phyloP scores from a whole-genome alignment of 1,140 invertebrate genomes.

The Idris sp. region DNA sequence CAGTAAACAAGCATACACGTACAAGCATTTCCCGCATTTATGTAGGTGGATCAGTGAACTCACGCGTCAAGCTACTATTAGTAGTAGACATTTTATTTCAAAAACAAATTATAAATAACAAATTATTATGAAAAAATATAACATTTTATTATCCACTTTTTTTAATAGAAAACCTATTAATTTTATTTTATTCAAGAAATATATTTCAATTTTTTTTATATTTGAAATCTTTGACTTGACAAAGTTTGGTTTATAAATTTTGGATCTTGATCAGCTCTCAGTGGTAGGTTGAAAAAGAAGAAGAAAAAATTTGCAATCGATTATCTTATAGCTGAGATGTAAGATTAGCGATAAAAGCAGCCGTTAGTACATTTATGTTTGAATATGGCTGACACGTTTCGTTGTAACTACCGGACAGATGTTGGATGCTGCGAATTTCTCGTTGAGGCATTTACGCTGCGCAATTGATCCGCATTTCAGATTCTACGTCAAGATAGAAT shows the following conservation, averaged over 20 bases:
- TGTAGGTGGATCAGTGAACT: conserved; percentile 44
- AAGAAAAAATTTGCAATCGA: conserved; percentile 22
- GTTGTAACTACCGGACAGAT: conserved; percentile 51
- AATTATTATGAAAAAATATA: too few relatives aligned
- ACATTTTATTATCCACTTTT: too few relatives aligned
- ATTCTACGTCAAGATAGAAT: conserved; percentile 37
- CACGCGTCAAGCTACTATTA: too few relatives aligned
- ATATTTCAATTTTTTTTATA: too few relatives aligned
- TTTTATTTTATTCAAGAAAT: too few relatives aligned
- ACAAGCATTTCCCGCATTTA: conserved; percentile 32
- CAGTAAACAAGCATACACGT: conserved; percentile 48
- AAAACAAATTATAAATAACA: conserved; percentile 9
- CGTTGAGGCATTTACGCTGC: conserved; percentile 18
- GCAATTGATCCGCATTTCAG: conserved; percentile 30
- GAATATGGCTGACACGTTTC: conserved; percentile 42
- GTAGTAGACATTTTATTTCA: too few relatives aligned
- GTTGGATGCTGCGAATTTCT: conserved; percentile 36
- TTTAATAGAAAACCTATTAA: too few relatives aligned
- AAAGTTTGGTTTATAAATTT: too few relatives aligned
- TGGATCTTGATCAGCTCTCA: background rate
- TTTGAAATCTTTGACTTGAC: too few relatives aligned
- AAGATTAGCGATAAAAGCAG: conserved; percentile 33
- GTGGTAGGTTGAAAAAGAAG: background rate
- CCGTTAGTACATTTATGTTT: conserved; percentile 40
- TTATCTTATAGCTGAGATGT: conserved; percentile 24